Base-by-base conservation (phyloP, 2,113 vertebrate genomes). In the Rattus norvegicus region DNA sequence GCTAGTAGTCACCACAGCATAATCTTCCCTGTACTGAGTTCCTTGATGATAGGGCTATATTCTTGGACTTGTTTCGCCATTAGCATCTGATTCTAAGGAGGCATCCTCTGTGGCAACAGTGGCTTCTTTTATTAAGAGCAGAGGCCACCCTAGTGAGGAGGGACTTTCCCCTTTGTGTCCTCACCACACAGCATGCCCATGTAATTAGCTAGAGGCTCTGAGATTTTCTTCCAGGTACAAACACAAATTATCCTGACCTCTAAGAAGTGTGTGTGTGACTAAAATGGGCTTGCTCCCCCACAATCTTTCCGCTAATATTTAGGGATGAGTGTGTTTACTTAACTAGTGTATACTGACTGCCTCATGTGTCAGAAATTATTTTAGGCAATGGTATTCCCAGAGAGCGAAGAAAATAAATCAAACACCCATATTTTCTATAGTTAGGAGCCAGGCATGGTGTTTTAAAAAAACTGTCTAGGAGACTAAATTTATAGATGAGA, bases 51-150 rank as follows among this genome's bases (percentile, higher is more conserved):
- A 7, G 3, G 4, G 26, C 26, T 56, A 1, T 47, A 30, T 49
- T 83, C 49, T 83, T 95, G 84, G 14, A 92, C 85, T n/a, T 86
- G 91, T 86, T 81, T 92, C 79, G 26, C 30, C 2, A 30, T 19
- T 76, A 80, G 30, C 4, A 43, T 88, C 7, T 86, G 65, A 85
- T 10, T 80, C 94, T 2, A 16, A 59, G 30, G 91, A 94, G 76
- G 65, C 10, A 8, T 70, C 22, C 24, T 67, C 79, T 39, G 28
- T 81, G 67, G 28, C 22, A 88, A 22, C 0, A 22, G 14, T 20
- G 30, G 4, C 1, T 83, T 80, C 20, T 36, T 54, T 52, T 52
- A 30, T 52, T 49, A n/a, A 79, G 8, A 33, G 1, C 56, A 73
- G 76, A 81, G 67, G 56, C 12, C 0, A 17, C 16, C 24, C 13